A percentile compares a stretch with the other conserved stretches of the same genome.
phyloP scores from a whole-genome alignment of 35 echinoderm and acorn worm species.

The Apostichopus californicus region DNA sequence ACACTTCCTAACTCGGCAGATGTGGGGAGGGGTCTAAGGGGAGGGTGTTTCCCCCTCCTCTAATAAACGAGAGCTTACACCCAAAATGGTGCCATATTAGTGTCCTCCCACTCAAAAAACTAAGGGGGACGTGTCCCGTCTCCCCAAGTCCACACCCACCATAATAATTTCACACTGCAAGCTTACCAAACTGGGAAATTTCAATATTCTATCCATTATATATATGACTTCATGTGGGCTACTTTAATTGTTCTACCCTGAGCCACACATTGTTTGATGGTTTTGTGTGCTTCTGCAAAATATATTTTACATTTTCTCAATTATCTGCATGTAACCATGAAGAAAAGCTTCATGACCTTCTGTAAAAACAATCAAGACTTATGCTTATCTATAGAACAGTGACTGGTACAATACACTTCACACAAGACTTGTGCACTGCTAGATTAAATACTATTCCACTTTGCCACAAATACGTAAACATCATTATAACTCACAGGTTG shows the following conservation, averaged over 20 bases:
- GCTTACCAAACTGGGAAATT: neutral
- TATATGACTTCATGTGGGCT: too few relatives aligned
- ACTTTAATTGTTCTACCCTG: too few relatives aligned
- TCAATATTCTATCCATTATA: too few relatives aligned
- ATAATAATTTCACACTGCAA: neutral
- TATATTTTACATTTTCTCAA: neutral
- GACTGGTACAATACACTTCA: neutral
- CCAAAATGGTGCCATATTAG: too few relatives aligned
- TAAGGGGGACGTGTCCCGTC: too few relatives aligned
- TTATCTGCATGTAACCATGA: neutral
- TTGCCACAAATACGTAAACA: neutral
- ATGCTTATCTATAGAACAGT: neutral
- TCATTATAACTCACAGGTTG: slow-evolving; percentile 3
- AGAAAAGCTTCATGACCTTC: neutral
- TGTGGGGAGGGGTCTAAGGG: too few relatives aligned
- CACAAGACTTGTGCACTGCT: neutral
- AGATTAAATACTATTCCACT: slow-evolving; percentile 7
- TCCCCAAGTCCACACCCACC: neutral
- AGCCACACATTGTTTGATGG: neutral
- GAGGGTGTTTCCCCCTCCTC: too few relatives aligned
- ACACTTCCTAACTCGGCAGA: too few relatives aligned
- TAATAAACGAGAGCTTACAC: too few relatives aligned
- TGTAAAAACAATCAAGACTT: neutral
- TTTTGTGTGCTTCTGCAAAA: neutral
- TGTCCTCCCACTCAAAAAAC: too few relatives aligned